A percentile compares a stretch with the other conserved stretches of the same genome.
phyloP scores from a whole-genome alignment of 2,888 invertebrate genomes.

The Trachelus troglodyta region DNA sequence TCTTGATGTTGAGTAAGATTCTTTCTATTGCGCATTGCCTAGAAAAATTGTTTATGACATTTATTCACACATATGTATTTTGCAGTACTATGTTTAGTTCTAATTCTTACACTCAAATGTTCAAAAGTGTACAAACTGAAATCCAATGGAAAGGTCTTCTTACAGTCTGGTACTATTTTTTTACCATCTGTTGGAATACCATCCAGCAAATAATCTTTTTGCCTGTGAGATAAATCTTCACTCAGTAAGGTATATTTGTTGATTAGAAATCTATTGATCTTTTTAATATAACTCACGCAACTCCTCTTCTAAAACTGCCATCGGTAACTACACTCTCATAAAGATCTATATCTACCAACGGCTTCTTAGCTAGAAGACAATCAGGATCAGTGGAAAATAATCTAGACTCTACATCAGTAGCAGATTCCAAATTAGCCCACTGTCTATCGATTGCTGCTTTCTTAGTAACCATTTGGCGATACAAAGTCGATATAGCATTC shows the following conservation, averaged over 20 bases:
- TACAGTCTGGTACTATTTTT: slow-evolving; percentile 72
- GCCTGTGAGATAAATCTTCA: slow-evolving; percentile 18
- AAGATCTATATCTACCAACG: slow-evolving; percentile 76
- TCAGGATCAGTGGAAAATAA: slow-evolving; percentile 73
- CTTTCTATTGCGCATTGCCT: slow-evolving; percentile 68
- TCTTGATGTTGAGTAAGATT: slow-evolving; percentile 69
- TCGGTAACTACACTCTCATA: slow-evolving; percentile 73
- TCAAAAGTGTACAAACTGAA: slow-evolving; percentile 76
- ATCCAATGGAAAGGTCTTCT: slow-evolving; percentile 70
- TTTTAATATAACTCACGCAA: slow-evolving; percentile 50
- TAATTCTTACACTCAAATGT: slow-evolving; percentile 69
- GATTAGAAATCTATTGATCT: too few relatives aligned
- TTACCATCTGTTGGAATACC: slow-evolving; percentile 57
- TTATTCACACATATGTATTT: neutral
- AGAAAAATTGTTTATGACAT: slow-evolving; percentile 15
- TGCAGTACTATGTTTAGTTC: neutral
- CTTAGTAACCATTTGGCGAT: slow-evolving; percentile 73
- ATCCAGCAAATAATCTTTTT: slow-evolving; percentile 49
- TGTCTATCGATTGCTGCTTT: slow-evolving; percentile 74
- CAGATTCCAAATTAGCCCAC: slow-evolving; percentile 71
- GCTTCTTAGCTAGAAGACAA: slow-evolving; percentile 75
- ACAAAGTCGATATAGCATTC: slow-evolving; percentile 72
- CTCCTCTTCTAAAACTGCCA: slow-evolving; percentile 69
- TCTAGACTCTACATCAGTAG: slow-evolving; percentile 73
- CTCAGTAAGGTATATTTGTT: too few relatives aligned